Evolutionary conservation across 2,113 vertebrate species (phyloP).

Genomic region (Poecile atricapillus): DNA sequence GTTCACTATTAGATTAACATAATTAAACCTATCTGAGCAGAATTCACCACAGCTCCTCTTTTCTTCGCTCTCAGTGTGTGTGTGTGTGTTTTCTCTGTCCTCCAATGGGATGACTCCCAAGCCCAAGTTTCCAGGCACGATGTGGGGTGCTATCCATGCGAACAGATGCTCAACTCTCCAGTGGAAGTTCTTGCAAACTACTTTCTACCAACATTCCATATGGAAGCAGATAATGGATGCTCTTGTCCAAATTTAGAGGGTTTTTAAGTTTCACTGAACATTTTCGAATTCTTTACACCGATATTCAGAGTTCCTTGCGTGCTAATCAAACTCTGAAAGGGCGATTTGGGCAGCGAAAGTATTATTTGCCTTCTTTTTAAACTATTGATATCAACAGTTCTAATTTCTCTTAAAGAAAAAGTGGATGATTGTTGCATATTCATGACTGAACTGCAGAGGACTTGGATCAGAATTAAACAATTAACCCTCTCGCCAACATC

Average conservation of each 20-base stretch:
- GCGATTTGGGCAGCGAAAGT: neutral
- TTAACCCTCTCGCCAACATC: slow-evolving; percentile 59
- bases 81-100: neutral
- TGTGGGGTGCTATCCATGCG: neutral
- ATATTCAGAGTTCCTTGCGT: neutral
- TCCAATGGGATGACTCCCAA: neutral
- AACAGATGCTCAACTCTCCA: neutral
- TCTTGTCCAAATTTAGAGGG: neutral
- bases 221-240: neutral
- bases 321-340: neutral
- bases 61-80: neutral
- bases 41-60: neutral
- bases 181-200: neutral
- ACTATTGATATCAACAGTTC: neutral
- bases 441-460: slow-evolving; percentile 36
- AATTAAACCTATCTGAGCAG: slow-evolving; percentile 32
- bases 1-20: slow-evolving; percentile 40
- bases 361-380: neutral
- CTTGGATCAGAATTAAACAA: slow-evolving; percentile 59
- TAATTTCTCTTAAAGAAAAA: slow-evolving; percentile 10
- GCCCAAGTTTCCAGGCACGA: neutral
- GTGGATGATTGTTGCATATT: slow-evolving; percentile 37
- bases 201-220: neutral
- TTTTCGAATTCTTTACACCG: neutral
- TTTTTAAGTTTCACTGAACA: neutral